Percentiles rank a stretch among this genome's conserved stretches.
These are phyloP conservation scores for Cricetomys ansorgei DNA, from an alignment of 2,113 vertebrate species.

Conservation along the genomic window DNA sequence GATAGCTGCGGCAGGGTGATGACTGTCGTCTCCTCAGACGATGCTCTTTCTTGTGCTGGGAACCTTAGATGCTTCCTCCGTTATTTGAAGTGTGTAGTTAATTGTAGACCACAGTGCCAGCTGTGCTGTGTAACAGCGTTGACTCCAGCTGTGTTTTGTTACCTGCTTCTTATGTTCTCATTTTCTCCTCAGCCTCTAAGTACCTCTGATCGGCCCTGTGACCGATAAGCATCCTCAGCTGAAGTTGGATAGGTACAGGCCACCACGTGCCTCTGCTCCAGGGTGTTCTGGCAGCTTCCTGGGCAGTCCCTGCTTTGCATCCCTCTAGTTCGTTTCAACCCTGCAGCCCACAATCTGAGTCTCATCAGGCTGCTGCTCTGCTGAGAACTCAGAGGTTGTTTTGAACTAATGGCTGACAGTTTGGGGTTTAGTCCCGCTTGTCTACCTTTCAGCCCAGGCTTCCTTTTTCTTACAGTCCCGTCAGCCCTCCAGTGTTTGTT, in stretches of 20 bases:
- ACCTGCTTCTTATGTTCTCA: not conserved
- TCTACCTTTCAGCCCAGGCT: not conserved
- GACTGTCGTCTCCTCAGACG: not conserved
- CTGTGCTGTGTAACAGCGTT: not conserved
- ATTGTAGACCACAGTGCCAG: no score
- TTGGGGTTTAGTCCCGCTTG: not conserved
- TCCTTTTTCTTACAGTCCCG: not conserved
- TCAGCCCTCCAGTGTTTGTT: not conserved
- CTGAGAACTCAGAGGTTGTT: fast-evolving
- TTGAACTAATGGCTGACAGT: not conserved
- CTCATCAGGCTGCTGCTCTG: not conserved
- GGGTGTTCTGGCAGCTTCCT: not conserved
- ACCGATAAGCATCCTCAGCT: not conserved
- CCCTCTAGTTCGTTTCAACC: not conserved
- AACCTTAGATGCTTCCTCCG: fast-evolving
- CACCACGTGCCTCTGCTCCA: not conserved
- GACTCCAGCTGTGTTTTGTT: not conserved
- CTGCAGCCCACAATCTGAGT: not conserved
- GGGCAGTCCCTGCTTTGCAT: fast-evolving
- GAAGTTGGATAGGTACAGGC: not conserved
- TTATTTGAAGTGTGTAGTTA: not conserved
- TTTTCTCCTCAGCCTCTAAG: not conserved
- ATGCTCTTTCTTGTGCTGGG: not conserved
- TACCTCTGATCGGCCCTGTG: not conserved
- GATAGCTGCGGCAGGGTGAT: not conserved